Percentiles rank a stretch among this genome's conserved stretches.
Evolutionary conservation across 1,140 invertebrate genomes (phyloP).

Genomic region (Fopius arisanus): DNA sequence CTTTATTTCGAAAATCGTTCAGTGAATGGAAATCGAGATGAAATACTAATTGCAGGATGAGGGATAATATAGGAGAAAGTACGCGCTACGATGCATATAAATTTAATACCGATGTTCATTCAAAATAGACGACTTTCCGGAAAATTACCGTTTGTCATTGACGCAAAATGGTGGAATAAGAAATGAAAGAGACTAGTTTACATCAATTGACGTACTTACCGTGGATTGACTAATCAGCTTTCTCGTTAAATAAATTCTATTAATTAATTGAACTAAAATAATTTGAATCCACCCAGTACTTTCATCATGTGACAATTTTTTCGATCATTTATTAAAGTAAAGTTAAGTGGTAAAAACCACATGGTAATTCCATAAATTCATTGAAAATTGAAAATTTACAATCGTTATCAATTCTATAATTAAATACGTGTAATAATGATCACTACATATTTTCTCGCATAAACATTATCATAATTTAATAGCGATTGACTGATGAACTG

Average conservation of each 20-base stretch:
- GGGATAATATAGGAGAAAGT: constrained; percentile 23
- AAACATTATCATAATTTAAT: not conserved
- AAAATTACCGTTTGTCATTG: constrained; percentile 8
- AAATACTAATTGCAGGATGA: constrained; percentile 19
- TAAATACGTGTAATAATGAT: not conserved
- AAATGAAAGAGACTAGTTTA: not conserved
- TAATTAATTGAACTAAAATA: no score
- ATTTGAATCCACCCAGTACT: no score
- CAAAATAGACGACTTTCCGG: constrained; percentile 9
- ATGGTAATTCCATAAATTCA: not conserved
- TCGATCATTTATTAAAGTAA: no score
- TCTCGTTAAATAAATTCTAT: not conserved
- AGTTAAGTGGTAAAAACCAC: no score
- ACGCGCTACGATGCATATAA: constrained; percentile 23
- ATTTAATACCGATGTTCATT: constrained; percentile 26
- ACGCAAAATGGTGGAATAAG: not conserved
- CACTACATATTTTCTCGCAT: not conserved
- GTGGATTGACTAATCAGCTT: not conserved
- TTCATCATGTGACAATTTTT: no score
- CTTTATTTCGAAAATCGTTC: not conserved
- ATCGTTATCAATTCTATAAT: not conserved
- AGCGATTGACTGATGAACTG: not conserved
- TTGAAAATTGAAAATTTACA: not conserved
- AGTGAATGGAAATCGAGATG: constrained; percentile 25
- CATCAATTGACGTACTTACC: not conserved